Percentiles rank a stretch among this genome's conserved stretches.
Evolutionary conservation across 1,140 invertebrate species (phyloP).

Genomic region (Zaprionus nigranus): DNA sequence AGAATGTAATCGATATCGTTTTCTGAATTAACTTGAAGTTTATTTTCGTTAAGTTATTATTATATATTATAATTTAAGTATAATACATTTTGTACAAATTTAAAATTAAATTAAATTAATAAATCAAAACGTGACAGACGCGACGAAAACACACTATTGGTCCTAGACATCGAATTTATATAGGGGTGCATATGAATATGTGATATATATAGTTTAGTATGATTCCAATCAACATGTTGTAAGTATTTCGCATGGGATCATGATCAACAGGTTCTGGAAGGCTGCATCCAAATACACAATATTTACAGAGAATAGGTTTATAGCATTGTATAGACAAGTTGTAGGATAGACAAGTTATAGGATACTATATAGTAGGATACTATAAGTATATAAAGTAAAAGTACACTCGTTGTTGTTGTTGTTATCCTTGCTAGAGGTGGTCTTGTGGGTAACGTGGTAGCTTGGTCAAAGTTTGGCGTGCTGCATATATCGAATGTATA

Average conservation of each 20-base stretch:
- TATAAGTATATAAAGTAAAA: constrained; percentile 29
- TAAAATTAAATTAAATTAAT: constrained; percentile 77
- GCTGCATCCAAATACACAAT: constrained; percentile 58
- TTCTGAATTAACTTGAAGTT: constrained; percentile 72
- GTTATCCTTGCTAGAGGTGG: constrained; percentile 45
- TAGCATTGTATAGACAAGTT: no score
- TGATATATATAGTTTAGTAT: constrained; percentile 1
- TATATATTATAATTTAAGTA: constrained; percentile 77
- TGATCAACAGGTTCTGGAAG: constrained; percentile 68
- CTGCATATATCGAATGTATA: constrained; percentile 11
- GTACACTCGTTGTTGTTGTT: constrained; percentile 47
- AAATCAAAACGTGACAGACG: constrained; percentile 49
- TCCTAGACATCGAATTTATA: constrained; percentile 54
- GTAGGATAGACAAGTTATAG: background rate
- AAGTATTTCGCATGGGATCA: constrained; percentile 45
- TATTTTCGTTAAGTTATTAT: constrained; percentile 67
- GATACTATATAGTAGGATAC: background rate
- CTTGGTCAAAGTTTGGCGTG: constrained; percentile 67
- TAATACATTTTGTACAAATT: constrained; percentile 82
- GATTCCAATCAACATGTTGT: background rate
- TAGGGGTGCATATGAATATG: constrained; percentile 5
- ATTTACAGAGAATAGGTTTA: constrained; percentile 40
- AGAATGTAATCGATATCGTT: constrained; percentile 17
- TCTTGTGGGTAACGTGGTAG: constrained; percentile 72
- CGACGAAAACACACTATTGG: constrained; percentile 58